Base-by-base conservation (phyloP, 2,113 vertebrate species). In the Urocolius indicus region DNA sequence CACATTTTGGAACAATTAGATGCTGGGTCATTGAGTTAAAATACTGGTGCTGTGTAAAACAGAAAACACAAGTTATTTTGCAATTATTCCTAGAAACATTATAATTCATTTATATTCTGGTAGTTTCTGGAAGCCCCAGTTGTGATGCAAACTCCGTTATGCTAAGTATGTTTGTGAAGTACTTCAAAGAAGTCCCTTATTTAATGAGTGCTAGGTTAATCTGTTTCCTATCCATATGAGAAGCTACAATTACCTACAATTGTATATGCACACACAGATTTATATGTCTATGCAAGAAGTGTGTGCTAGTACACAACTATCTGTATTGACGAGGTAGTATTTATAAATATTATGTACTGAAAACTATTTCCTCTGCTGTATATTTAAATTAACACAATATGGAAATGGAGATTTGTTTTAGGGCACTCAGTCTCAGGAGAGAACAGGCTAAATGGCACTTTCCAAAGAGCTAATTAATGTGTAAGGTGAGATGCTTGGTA, bases 101-200 rank as follows among this genome's bases (percentile, higher is more conserved):
- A 17, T 79, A 45, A 81, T 89, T 90, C 94, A 46, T 63, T 93
- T 34, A 58, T 57, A 41, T 93, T 89, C 67, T 93, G 68, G 54
- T 85, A 7, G 36, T n/a, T 92, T 67, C 83, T 82, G 82, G 92
- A 80, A 93, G 65, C n/a, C 62, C 13, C 24, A 79, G 24, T 91
- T 78, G 80, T 34, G 73, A 67, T 77, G 45, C 41, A 59, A 74
- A 46, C 19, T 92, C 30, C 52, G 30, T 92, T 92, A 92, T 95
- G 63, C 45, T 76, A 57, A 90, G n/a, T 46, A 41, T 51, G 82
- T 69, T 94, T 55, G 20, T 62, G 69, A 68, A 83, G 66, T 62
- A 80, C 78, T 87, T 95, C 80, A 95, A 91, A 97, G 93, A 48
- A 59, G 48, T 54, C 55, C 21, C 38, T 68, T 77, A 11, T 75